Base-by-base conservation (phyloP, 2,888 invertebrate genomes). In the Phaonia tiefii region DNA sequence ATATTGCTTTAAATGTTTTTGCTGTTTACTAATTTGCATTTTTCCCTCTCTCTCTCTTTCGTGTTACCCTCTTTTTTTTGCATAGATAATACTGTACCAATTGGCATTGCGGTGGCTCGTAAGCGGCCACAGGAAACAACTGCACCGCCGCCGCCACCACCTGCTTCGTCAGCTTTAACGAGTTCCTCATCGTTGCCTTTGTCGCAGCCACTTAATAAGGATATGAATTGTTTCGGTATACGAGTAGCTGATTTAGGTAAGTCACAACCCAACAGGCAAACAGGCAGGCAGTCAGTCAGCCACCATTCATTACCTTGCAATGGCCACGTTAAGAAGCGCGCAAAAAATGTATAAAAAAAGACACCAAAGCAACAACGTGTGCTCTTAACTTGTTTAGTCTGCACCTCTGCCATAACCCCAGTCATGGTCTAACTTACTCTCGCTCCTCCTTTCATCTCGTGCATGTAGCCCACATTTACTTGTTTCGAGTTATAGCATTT, bases 81-180 rank as follows among this genome's bases (percentile, higher is more conserved):
- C 31, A 3, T 31, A 90, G 89, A 89, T 91, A 92, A 92, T 87
- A 92, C 92, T 63, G 96, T 96, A 89, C 96, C 96, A 85, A 95
- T 96, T 85, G 96, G 96, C 78, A 96, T 96, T 85, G 96, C 96
- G 39, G 95, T 96, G 83, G 96, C 96, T 65, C 92, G 96, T 84
- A 96, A 96, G 89, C 92, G 96, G 86, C 86, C 89, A 17, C 88
- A 88, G 83, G 90, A 89, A 79, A 81, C 86, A 51, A 80, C 92
- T 93, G 82, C 94, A 83, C 78, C 80, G 42, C 85, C 75, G 84
- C 66, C 85, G 84, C 63, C 84, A 80, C 63, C 76, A 77, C 79
- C 76, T 37, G 71, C 81, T 37, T 39, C 63, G 39, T 74, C 31
- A 31, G 67, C 84, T 65, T 75, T 89, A 42, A 86, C 85, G 80